Evolutionary conservation across 1,140 invertebrate species (phyloP).

Genomic region (Drosophila biarmipes): DNA sequence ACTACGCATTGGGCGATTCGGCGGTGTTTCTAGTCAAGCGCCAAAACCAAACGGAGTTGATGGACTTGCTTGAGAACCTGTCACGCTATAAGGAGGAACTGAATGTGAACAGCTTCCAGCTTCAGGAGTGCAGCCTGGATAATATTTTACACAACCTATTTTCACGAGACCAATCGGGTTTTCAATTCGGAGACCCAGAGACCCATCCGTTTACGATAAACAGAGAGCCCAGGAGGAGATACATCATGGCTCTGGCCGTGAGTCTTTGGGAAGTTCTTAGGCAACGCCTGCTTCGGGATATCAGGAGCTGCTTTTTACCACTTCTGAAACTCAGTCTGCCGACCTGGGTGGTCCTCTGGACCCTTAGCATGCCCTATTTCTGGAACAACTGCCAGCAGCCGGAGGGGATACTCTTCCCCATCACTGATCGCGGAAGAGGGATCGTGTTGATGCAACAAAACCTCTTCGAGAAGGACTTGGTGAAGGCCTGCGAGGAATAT

Average conservation of each 20-base stretch:
- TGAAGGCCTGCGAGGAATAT: conserved; percentile 14
- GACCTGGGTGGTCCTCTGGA: neutral
- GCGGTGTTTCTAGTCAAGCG: conserved; percentile 17
- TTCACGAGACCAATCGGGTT: neutral
- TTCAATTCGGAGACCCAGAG: neutral
- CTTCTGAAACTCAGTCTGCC: conserved; percentile 5
- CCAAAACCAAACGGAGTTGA: neutral
- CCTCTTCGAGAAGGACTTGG: neutral
- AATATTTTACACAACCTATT: neutral
- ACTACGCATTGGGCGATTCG: conserved; percentile 17
- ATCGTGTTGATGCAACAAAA: conserved; percentile 3
- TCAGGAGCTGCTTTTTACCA: neutral
- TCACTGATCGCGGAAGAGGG: neutral
- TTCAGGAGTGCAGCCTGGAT: conserved; percentile 33
- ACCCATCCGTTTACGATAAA: no score
- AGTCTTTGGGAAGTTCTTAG: neutral
- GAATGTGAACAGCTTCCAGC: conserved; percentile 29
- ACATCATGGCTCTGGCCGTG: neutral
- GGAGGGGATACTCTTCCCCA: neutral
- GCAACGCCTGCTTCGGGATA: neutral
- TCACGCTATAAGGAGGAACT: conserved; percentile 1
- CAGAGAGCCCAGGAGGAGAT: neutral
- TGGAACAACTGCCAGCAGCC: no score
- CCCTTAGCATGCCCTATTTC: neutral
- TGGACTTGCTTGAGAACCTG: conserved; percentile 18